Evolutionary conservation across 2,888 invertebrate species (phyloP), one percentile per base, ranked within the genome.

Genomic region (Synanthedon andrenaeformis): DNA sequence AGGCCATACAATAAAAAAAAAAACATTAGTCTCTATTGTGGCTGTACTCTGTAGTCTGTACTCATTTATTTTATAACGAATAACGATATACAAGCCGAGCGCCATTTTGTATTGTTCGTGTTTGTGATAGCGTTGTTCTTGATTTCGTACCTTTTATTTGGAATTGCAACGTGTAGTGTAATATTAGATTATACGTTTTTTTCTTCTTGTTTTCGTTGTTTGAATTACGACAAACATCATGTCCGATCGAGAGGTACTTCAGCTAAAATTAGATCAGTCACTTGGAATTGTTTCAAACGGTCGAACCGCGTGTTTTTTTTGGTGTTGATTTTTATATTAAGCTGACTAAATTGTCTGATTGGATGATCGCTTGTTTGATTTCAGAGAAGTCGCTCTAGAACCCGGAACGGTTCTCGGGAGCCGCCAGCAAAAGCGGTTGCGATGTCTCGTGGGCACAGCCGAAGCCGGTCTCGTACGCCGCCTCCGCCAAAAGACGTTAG

Each of bases 211-310:
- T 57, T 71, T 68, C 65, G 58, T 62, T 67, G 62, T 64, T 66
- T 67, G 60, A 62, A 68, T 69, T 17, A 13, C 65, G 62, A 64
- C 58, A 66, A 57, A 62, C 74, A 69, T 66, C 61, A 87, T 87
- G 87, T 87, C 87, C 60, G 87, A 87, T 75, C 79, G 85, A 74
- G 87, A 87, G 86, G 87, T 87, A 81, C 74, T 81, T 74, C 74
- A 72, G 69, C 76, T 81, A 76, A 63, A 67, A 63, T 62, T 65
- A 59, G 62, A 63, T 65, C 63, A 61, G 57, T 58, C 54, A 57
- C 59, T 10, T 51, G n/a, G 51, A 12, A 11, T 51, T 4, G 58
- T 62, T 58, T 62, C 57, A 57, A 66, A 62, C 68, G 13, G 11
- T 69, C 64, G 69, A 69, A 76, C 74, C 80, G 77, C 79, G 80